Evolutionary conservation across 2,888 invertebrate species (phyloP).

Genomic region (Metacarcinus magister): DNA sequence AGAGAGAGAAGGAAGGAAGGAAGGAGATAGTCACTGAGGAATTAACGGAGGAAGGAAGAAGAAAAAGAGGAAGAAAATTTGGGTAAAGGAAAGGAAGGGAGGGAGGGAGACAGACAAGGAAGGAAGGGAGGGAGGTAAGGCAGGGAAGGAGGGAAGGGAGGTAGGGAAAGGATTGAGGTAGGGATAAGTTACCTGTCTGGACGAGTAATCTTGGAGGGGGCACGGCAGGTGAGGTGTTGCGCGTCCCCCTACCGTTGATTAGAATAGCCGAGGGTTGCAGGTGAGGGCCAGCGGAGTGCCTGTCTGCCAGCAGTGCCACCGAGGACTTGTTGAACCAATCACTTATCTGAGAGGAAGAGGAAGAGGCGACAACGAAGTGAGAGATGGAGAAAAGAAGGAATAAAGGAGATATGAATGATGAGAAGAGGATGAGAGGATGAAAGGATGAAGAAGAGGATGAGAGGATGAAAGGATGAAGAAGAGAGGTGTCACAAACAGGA

Average conservation of each 20-base stretch:
- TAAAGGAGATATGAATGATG: too few species aligned
- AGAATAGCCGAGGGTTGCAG: slow-evolving; percentile 93
- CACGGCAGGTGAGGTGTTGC: neutral
- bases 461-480: neutral
- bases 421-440: neutral
- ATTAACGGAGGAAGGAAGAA: neutral
- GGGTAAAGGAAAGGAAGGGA: neutral
- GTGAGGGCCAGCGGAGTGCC: slow-evolving; percentile 92
- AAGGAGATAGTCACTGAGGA: neutral
- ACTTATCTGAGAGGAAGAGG: slow-evolving; percentile 86
- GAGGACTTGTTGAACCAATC: slow-evolving; percentile 93
- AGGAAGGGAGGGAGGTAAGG: neutral
- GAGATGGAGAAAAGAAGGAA: neutral
- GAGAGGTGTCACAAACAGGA: neutral
- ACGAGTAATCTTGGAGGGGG: neutral
- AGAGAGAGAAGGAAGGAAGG: neutral
- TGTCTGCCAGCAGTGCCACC: slow-evolving; percentile 90
- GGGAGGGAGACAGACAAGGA: neutral
- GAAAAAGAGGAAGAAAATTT: neutral
- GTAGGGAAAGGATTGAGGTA: neutral
- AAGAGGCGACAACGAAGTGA: neutral
- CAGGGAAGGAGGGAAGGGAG: neutral
- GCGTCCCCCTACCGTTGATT: slow-evolving; percentile 91
- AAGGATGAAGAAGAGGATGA: neutral
- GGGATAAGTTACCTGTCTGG: neutral